These are phyloP conservation scores for Psammodynastes pulverulentus DNA, from an alignment of 2,113 vertebrate genomes.

Conservation along the genomic window DNA sequence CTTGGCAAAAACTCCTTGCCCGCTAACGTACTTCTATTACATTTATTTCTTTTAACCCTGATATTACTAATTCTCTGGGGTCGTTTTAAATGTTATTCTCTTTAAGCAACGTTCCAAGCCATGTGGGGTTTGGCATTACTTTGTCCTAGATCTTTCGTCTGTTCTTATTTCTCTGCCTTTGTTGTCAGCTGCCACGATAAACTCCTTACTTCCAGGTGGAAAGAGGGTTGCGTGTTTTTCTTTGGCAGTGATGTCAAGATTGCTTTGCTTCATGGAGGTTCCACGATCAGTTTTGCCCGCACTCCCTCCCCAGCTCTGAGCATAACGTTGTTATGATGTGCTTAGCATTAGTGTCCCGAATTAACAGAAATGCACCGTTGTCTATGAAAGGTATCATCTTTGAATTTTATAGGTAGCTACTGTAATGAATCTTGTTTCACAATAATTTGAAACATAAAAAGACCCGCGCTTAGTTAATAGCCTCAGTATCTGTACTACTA, in stretches of 20 bases:
- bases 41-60: background rate
- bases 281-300: slow-evolving; percentile 36
- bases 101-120: slow-evolving; percentile 13
- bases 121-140: slow-evolving; percentile 50
- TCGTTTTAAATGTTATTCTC: slow-evolving; percentile 21
- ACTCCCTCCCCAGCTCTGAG: slow-evolving; percentile 27
- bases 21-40: background rate
- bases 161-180: slow-evolving; percentile 33
- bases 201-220: slow-evolving; percentile 20
- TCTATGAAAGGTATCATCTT: background rate
- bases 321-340: slow-evolving; percentile 1
- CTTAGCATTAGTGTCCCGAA: background rate
- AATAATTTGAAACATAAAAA: background rate
- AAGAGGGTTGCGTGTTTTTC: slow-evolving; percentile 39
- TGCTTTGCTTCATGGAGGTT: slow-evolving; percentile 32
- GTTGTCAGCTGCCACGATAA: slow-evolving; percentile 25
- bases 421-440: background rate
- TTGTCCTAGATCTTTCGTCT: slow-evolving; percentile 50
- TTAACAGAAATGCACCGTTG: slow-evolving; percentile 24
- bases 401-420: slow-evolving; percentile 1
- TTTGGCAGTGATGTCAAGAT: slow-evolving; percentile 28
- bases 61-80: background rate
- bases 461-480: background rate
- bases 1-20: background rate
- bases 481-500: background rate